Evolutionary conservation across 92 coral and sea anemone species (phyloP), one percentile per base, ranked within the genome.

Genomic region (Virgularia gustaviana): DNA sequence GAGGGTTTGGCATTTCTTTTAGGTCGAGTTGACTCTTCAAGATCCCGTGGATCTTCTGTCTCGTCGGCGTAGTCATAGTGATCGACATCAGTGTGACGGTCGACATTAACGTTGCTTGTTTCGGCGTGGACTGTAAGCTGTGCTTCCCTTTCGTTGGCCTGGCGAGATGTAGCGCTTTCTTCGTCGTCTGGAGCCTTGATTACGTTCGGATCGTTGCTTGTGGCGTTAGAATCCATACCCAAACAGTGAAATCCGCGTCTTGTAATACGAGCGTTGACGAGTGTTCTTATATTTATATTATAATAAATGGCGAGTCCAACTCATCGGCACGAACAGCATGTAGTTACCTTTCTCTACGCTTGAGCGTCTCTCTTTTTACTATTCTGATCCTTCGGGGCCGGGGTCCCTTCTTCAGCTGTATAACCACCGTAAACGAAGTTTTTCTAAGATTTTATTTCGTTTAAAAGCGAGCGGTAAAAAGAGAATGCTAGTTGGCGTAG

Each of bases 381-480:
- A 22, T 53, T 53, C 60, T 53, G 60, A 13, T 53, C 60, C 60
- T 51, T 11, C 7, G 1, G 60, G 27, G 20, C 60, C 28, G 10
- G 7, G 7, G 60, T 10, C 60, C 60, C 60, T 53, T 53, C 60
- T 16, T 53, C 60, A 53, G 60, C 60, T 13, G 45, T 39, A 39
- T 39, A 39, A 39, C 45, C 45, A 53, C n/a, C n/a, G 60, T 53
- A 53, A 2, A 53, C 16, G 12, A 16, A 11, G 27, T 28, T 53
- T 53, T 6, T 11, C 16, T 15, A 1, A 39, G 13, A 2, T 11
- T 53, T 13, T 16, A 53, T 2, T 53, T 1, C 0, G n/a, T n/a
- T n/a, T n/a, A n/a, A n/a, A n/a, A n/a, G n/a, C n/a, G n/a, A 22
- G 60, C 60, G 27, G 60, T 53, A 53, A 53, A 53, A 53, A 53